phyloP scores from a whole-genome alignment of 2,113 vertebrate genomes.

The Hydropotes inermis region DNA sequence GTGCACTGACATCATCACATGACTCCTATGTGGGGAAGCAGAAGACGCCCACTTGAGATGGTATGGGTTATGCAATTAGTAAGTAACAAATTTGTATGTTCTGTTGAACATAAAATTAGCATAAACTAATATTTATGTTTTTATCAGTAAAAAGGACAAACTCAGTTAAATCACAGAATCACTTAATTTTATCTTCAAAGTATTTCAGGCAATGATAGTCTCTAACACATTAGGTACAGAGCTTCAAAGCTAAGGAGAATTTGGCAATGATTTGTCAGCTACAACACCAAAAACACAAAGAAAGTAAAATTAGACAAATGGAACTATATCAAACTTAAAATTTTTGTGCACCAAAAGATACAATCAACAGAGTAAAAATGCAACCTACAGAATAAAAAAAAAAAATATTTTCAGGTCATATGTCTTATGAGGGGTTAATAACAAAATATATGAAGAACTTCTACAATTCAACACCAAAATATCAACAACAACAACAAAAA shows the following conservation, averaged over 20 bases:
- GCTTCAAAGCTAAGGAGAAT: neutral
- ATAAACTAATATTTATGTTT: constrained; percentile 23
- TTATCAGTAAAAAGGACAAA: neutral
- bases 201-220: neutral
- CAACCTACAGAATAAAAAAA: neutral
- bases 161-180: neutral
- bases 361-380: neutral
- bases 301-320: neutral
- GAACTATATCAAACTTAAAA: neutral
- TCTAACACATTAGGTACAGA: neutral
- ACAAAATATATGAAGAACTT: neutral
- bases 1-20: neutral
- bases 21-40: neutral
- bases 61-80: neutral
- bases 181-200: neutral
- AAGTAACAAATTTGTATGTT: neutral
- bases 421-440: neutral
- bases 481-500: neutral
- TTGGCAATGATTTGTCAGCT: neutral
- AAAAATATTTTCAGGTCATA: neutral
- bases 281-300: neutral
- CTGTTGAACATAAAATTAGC: neutral
- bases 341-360: neutral
- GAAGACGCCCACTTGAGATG: neutral
- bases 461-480: neutral